Percentiles rank a stretch among this genome's conserved stretches.
These are phyloP conservation scores for Toxotes jaculatrix DNA, from an alignment of 2,113 vertebrate species.

Conservation along the genomic window DNA sequence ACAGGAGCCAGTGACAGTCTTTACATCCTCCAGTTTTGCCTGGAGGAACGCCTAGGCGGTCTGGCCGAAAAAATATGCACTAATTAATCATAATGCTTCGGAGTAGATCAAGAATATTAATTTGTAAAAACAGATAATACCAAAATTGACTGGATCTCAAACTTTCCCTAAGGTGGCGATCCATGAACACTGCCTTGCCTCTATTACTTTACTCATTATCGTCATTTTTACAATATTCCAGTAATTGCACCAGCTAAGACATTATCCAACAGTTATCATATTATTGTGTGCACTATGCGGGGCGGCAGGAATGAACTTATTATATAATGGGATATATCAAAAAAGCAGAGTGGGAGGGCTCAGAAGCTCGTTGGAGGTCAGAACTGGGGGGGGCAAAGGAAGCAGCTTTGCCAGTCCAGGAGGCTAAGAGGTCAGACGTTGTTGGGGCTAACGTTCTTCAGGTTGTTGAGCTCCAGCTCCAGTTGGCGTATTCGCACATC, in stretches of 20 bases:
- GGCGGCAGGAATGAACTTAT: slow-evolving; percentile 50
- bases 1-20: slow-evolving; percentile 52
- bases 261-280: slow-evolving; percentile 46
- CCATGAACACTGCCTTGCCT: slow-evolving; percentile 34
- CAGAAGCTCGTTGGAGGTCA: slow-evolving; percentile 70
- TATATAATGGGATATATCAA: slow-evolving; percentile 44
- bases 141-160: slow-evolving; percentile 4
- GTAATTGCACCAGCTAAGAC: slow-evolving; percentile 45
- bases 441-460: slow-evolving; percentile 92
- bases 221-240: slow-evolving; percentile 37
- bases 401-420: slow-evolving; percentile 62
- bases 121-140: slow-evolving; percentile 40
- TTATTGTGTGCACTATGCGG: slow-evolving; percentile 37
- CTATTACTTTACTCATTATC: slow-evolving; percentile 30
- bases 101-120: slow-evolving; percentile 4
- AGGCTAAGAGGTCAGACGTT: slow-evolving; percentile 86
- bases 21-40: slow-evolving; percentile 58
- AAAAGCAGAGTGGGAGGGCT: slow-evolving; percentile 50
- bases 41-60: slow-evolving; percentile 9
- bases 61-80: slow-evolving; percentile 22
- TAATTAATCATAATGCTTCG: slow-evolving; percentile 17
- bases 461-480: slow-evolving; percentile 96
- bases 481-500: slow-evolving; percentile 95
- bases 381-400: slow-evolving; percentile 47
- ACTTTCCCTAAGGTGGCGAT: slow-evolving; percentile 20